phyloP scores from a whole-genome alignment of 2,797 vertebrate genomes.

The Pseudochirops corinnae region DNA sequence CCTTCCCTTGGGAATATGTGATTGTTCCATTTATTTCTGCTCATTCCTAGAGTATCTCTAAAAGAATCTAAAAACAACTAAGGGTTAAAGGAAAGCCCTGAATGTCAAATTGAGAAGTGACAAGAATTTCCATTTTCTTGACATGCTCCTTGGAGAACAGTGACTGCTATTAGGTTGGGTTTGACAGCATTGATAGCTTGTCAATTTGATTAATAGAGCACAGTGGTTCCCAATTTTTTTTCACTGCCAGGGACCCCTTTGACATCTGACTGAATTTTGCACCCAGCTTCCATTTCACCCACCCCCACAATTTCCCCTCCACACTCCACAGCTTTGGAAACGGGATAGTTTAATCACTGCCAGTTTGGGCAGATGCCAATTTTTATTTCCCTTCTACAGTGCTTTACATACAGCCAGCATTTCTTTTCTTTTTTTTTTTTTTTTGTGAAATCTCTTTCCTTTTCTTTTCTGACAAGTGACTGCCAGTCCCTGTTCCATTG shows the following conservation, averaged over 20 bases:
- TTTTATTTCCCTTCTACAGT: slow-evolving; percentile 50
- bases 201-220: slow-evolving; percentile 82
- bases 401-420: slow-evolving; percentile 42
- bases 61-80: slow-evolving; percentile 81
- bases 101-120: slow-evolving; percentile 81
- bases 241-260: slow-evolving; percentile 56
- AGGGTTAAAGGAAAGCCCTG: slow-evolving; percentile 80
- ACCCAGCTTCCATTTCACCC: slow-evolving; percentile 9
- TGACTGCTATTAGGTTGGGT: slow-evolving; percentile 81
- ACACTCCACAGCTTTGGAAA: slow-evolving; percentile 52
- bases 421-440: neutral
- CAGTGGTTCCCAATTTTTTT: slow-evolving; percentile 35
- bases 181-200: slow-evolving; percentile 84
- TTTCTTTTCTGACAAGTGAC: slow-evolving; percentile 38
- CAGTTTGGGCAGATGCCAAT: slow-evolving; percentile 29
- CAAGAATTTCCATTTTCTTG: slow-evolving; percentile 84
- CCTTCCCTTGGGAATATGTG: slow-evolving; percentile 17
- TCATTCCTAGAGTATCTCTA: slow-evolving; percentile 78
- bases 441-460: slow-evolving; percentile 14
- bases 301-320: neutral
- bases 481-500: slow-evolving; percentile 16
- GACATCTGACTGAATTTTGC: slow-evolving; percentile 53
- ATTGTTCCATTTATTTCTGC: slow-evolving; percentile 48
- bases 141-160: slow-evolving; percentile 82
- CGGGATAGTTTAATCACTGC: slow-evolving; percentile 56